These are phyloP conservation scores for Hirtodrosophila alboralis DNA, from an alignment of 2,888 invertebrate genomes.

Conservation along the genomic window DNA sequence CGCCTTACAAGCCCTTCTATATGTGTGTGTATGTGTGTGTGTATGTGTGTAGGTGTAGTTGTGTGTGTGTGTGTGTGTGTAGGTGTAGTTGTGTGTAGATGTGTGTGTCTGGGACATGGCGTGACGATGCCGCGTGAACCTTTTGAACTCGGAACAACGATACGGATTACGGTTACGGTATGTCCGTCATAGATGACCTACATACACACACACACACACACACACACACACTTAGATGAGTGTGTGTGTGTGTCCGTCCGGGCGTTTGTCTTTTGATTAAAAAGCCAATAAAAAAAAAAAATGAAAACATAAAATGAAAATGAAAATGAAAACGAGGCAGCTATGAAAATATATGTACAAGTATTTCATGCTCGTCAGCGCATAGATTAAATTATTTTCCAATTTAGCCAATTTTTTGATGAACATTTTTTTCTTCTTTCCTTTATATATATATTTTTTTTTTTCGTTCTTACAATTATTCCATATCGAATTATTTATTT, in stretches of 20 bases:
- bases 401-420: constrained; percentile 41
- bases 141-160: constrained; percentile 56
- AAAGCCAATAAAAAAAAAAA: constrained; percentile 55
- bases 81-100: constrained; percentile 12
- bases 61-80: constrained; percentile 7
- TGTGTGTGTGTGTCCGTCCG: constrained; percentile 17
- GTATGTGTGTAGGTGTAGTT: constrained; percentile 9
- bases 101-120: constrained; percentile 36
- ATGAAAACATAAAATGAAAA: constrained; percentile 5
- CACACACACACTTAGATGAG: not conserved
- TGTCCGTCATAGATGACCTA: constrained; percentile 70
- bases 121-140: constrained; percentile 57
- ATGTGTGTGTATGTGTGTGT: no score
- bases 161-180: constrained; percentile 56
- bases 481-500: constrained; percentile 24
- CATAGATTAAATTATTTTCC: constrained; percentile 69
- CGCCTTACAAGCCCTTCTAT: no score
- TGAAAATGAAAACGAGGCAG: constrained; percentile 29
- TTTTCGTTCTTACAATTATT: constrained; percentile 8
- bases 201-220: constrained; percentile 30
- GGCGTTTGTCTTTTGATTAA: constrained; percentile 62
- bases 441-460: not conserved
- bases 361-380: constrained; percentile 22
- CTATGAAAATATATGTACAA: constrained; percentile 39
- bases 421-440: constrained; percentile 3